Percentiles rank a stretch among this genome's conserved stretches.
Conservation (phyloP, 2,888 invertebrate species). For the Hypercompe scribonia region DNA sequence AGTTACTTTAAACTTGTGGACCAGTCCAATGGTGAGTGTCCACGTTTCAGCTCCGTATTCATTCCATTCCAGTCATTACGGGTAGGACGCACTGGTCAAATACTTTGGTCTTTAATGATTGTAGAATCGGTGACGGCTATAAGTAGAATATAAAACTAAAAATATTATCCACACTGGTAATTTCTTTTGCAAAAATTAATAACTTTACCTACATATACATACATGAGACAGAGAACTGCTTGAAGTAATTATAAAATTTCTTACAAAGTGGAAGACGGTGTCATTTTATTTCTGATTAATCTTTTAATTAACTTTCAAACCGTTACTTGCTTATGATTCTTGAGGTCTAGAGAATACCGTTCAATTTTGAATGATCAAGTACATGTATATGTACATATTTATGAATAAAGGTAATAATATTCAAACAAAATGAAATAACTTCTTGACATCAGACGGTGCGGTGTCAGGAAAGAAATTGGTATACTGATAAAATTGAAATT, state of each 20-base stretch:
- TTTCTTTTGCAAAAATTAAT: too few species aligned
- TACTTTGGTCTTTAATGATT: too few species aligned
- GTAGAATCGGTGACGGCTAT: too few species aligned
- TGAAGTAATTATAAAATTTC: background rate
- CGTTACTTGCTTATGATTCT: background rate
- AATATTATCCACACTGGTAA: background rate
- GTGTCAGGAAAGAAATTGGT: slow-evolving; percentile 12
- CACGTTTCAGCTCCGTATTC: too few species aligned
- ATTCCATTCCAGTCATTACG: too few species aligned
- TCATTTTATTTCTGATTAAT: background rate
- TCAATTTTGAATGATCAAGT: background rate
- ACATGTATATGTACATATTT: background rate
- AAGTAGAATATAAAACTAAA: background rate
- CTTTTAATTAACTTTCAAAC: background rate
- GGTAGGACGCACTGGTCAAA: too few species aligned
- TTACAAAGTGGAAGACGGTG: background rate
- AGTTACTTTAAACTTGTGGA: too few species aligned
- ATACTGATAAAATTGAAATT: slow-evolving; percentile 30
- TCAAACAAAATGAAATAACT: background rate
- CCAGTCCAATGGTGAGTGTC: too few species aligned
- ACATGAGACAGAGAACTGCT: background rate
- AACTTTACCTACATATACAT: background rate
- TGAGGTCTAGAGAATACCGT: slow-evolving; percentile 5
- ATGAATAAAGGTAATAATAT: background rate
- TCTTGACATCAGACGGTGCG: slow-evolving; percentile 13